Evolutionary conservation across 2,888 invertebrate species (phyloP), one percentile per base, ranked within the genome.

Genomic region (Campopleginae sp.): DNA sequence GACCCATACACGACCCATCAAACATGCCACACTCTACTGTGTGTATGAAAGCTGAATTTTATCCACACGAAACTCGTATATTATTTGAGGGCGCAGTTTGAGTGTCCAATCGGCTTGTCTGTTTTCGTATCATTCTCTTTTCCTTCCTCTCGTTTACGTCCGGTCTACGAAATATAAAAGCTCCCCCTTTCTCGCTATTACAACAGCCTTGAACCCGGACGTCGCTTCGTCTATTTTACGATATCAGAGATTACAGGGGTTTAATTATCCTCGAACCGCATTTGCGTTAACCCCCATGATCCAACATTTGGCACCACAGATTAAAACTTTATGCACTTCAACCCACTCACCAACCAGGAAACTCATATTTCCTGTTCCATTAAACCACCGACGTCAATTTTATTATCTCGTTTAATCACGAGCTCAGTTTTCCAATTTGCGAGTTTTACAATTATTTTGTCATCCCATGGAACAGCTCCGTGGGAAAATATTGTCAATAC

Each of bases 191-290:
- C 33, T 63, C 70, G 71, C 70, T 63, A 65, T 75, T 65, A 66
- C 76, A 63, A 72, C 46, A 51, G 77, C 61, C 66, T 80, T 80
- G 80, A n/a, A n/a, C 46, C 3, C 58, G n/a, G 14, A n/a, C 46
- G 51, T 61, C 51, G 23, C 38, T 44, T 63, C 38, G 44, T 38
- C 38, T 61, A 27, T 68, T 80, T 85, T 76, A 82, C 82, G 85
- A 80, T 76, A 82, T 80, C 75, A 72, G 82, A 80, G 85, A 85
- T 82, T 85, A 77, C 77, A 66, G 77, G 31, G 54, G 72, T 80
- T 85, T 85, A 74, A 85, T 82, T 77, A 74, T 68, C 80, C 80
- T 44, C 61, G 61, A 76, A 80, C 72, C 76, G 68, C 77, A 77
- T 77, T 63, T 31, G 58, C 51, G 58, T 38, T 76, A 44, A 23